Conservation (phyloP, 2,797 vertebrate genomes). For the Arrhamphus sclerolepis region DNA sequence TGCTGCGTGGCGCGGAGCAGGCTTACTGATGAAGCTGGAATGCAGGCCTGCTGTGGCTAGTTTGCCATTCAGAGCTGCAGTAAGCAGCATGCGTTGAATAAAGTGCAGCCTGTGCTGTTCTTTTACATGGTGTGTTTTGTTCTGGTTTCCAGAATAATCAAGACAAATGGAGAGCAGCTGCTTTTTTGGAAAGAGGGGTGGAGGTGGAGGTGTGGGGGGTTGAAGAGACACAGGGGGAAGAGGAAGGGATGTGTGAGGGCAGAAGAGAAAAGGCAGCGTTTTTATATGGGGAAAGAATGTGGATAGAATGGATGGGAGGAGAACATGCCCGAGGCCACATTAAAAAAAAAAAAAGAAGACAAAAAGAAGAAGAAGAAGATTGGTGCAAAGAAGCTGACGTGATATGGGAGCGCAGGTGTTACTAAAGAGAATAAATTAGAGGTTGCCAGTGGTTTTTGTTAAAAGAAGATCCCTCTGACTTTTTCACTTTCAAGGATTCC, state of each 20-base stretch:
- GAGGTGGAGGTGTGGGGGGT: not conserved
- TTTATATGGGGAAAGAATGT: conserved; percentile 65
- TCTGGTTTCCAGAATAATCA: conserved; percentile 67
- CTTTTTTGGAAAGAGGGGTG: conserved; percentile 20
- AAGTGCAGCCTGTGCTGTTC: conserved; percentile 60
- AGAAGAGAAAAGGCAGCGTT: conserved; percentile 38
- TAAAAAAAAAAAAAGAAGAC: not conserved
- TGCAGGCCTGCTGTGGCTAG: conserved; percentile 73
- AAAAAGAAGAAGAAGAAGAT: not conserved
- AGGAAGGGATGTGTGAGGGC: conserved; percentile 16
- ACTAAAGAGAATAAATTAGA: not conserved
- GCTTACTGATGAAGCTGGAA: conserved; percentile 67
- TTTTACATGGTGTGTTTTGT: conserved; percentile 56
- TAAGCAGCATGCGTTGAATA: conserved; percentile 55
- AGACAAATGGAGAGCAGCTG: conserved; percentile 77
- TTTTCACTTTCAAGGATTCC: conserved; percentile 13
- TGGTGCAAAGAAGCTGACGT: conserved; percentile 5
- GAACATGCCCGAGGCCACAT: conserved; percentile 60
- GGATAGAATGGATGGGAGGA: conserved; percentile 55
- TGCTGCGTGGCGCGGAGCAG: conserved; percentile 35
- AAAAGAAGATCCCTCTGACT: not conserved
- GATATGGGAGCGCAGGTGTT: conserved; percentile 27
- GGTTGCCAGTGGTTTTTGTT: conserved; percentile 10
- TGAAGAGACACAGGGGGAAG: conserved; percentile 9
- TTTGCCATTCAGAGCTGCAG: conserved; percentile 63